Evolutionary conservation across 2,797 vertebrate species (phyloP).

Genomic region (Poecile montanus): DNA sequence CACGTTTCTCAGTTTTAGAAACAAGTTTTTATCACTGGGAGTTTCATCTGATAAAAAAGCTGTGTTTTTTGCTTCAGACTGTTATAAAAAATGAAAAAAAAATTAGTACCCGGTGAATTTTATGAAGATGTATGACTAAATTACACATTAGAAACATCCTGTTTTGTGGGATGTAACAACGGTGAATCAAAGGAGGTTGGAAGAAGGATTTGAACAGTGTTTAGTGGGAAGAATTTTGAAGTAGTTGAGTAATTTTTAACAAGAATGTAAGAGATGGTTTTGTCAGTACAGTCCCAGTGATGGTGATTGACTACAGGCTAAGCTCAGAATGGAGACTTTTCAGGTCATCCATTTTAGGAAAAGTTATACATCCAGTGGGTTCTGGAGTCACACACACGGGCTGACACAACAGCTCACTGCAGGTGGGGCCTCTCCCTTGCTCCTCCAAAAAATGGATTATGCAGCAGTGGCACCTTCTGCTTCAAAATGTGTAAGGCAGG

Average conservation of each 20-base stretch:
- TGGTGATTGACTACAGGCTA: not conserved
- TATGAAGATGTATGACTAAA: not conserved
- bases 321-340: not conserved
- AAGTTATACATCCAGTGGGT: not conserved
- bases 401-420: not conserved
- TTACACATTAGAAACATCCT: not conserved
- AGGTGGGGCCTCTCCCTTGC: not conserved
- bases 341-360: not conserved
- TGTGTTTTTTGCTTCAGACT: not conserved
- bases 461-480: not conserved
- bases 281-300: not conserved
- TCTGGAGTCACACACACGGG: fast-evolving
- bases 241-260: not conserved
- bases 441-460: not conserved
- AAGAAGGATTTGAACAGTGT: not conserved
- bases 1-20: not conserved
- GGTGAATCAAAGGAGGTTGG: not conserved
- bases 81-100: not conserved
- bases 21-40: not conserved
- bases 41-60: not conserved
- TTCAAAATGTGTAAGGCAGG: not conserved
- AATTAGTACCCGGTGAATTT: not conserved
- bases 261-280: not conserved
- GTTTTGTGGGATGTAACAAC: not conserved
- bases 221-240: not conserved